Evolutionary conservation across 2,888 invertebrate genomes (phyloP), one percentile per base, ranked within the genome.

Genomic region (Gasteruption jaculator): DNA sequence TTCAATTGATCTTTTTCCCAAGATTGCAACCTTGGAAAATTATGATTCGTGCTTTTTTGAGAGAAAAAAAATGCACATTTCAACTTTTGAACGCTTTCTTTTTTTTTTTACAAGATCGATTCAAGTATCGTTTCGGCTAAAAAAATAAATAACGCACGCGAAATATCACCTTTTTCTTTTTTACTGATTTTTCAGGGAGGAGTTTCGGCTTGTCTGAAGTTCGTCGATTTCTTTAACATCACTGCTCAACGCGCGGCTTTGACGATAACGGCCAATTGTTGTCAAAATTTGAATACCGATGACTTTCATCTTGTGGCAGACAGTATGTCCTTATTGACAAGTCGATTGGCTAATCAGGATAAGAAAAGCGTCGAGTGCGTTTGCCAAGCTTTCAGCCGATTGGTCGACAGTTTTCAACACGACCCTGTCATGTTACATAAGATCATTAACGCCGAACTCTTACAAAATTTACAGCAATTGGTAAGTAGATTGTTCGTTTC

Each of bases 301-400:
- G 97, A 99, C 73, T 97, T 97, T 73, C 88, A 90, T 63, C 85
- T 91, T 59, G 89, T 96, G 18, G 79, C 85, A 45, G 92, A 92
- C 48, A 93, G 92, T 14, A 74, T 97, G 52, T 81, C 90, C 10
- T 75, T 94, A 38, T 76, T 97, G 38, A 92, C 94, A 33, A 85
- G 70, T 49, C 78, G 87, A 61, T 71, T 88, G 35, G 82, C 86
- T 1, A 86, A 87, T 66, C 86, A 93, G 74, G 99, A 99, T 73
- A 97, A 97, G 72, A 96, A 96, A 67, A 93, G 94, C 43, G 93
- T 97, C 27, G 99, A 99, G 68, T 92, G 91, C 65, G 93, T 96
- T 10, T 97, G 97, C 62, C 79, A 93, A 52, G 93, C 96, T 15
- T 96, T 97, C 75, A 92, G 94, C 43, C 84, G 97, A 4, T 78